Base-by-base conservation (phyloP, 2,797 vertebrate species). In the Spea hammondii region DNA sequence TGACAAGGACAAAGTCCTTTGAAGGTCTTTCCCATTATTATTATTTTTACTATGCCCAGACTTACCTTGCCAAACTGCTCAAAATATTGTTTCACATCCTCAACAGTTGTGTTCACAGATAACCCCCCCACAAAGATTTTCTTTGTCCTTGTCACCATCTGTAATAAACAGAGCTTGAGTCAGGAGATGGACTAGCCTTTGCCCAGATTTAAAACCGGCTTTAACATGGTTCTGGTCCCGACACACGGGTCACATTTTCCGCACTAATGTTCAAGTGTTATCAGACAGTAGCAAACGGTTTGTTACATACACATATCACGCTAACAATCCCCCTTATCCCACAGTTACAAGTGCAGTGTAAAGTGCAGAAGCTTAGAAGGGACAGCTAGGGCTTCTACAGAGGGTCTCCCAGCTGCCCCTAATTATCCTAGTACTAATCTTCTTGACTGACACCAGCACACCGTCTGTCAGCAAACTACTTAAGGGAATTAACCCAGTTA, bases 71-170 rank as follows among this genome's bases (percentile, higher is more conserved):
- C 97, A 54, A 99, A 99, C 90, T 99, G 97, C 89, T 99, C 97
- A 0, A 99, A 99, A 88, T 99, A 99, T 55, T 98, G 96, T 87
- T 99, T 99, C 85, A 99, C 97, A 50, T 99, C 97, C 83, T 99
- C 97, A 86, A 98, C 96, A 4, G 97, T 99, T 76, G 97, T 99
- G 92, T 96, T 99, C 88, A 99, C 97, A 0, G 97, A 99, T 83
- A 99, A 90, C 79, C 97, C 97, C 82, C 97, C 97, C 60, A 99
- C 97, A 90, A 99, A 99, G 91, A 99, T 98, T 93, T 99, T 99
- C 95, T 99, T 99, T 83, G 97, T 99, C 88, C 97, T 95, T 85
- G 97, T 99, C 93, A 99, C 97, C 90, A 99, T 92, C 97, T 99
- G 92, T 85, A 89, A 89, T 84, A 83, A 86, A 82, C 67, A 84